Base-by-base conservation (phyloP, 1,140 invertebrate genomes). In the Orius laevigatus region DNA sequence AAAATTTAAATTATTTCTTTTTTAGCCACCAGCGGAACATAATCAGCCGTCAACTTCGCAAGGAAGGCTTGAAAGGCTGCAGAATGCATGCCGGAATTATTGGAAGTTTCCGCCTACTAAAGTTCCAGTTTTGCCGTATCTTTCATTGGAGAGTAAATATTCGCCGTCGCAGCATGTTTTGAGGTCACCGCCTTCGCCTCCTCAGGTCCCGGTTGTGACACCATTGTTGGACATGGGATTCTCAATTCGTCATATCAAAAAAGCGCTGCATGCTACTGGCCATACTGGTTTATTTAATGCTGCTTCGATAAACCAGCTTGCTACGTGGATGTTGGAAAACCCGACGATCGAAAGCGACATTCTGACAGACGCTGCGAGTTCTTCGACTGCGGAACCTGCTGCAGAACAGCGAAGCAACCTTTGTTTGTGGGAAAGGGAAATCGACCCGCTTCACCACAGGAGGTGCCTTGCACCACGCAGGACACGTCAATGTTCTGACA, bases 281-380 rank as follows among this genome's bases (percentile, higher is more conserved):
- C 63, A 66, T 46, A 65, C 65, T 36, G 70, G 68, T 9, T 73
- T 76, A 52, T 59, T 75, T 5, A 67, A 67, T 41, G 70, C 70
- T 4, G 64, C 70, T 20, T 65, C 66, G 16, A 69, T 78, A 9
- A 76, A 75, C 58, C 68, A 67, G 53, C 59, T 79, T 31, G 75
- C 73, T n/a, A 74, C 69, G 1, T 79, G 76, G 76, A 78, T 78
- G 75, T 59, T 78, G 18, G 75, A 78, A 55, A 70, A 78, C 60
- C 74, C 75, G 0, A 64, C 61, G 25, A 63, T 70, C 46, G 68
- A 57, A 35, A 41, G 47, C 3, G 55, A 54, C 39, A 51, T 51
- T 34, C 19, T 25, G 6, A 44, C 25, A 6, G 25, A n/a, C 8
- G 14, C 16, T 14, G 33, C 25, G 2, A 47, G 32, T 11, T 16